These are phyloP conservation scores for Willowsia nigromaculata DNA, from an alignment of 2,888 invertebrate species.

Conservation along the genomic window DNA sequence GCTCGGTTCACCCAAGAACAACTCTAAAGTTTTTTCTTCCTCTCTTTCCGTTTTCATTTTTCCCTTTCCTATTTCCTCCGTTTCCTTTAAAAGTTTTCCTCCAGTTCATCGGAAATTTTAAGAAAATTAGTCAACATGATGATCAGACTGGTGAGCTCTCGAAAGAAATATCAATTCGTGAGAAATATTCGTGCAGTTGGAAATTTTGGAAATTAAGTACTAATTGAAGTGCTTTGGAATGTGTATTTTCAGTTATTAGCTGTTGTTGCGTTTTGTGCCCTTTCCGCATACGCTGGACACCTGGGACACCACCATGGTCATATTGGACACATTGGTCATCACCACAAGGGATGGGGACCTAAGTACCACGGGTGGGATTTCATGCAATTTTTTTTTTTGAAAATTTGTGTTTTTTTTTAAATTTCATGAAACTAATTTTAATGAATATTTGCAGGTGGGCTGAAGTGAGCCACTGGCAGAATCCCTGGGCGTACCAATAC, in stretches of 20 bases:
- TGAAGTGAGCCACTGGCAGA: constrained; percentile 70
- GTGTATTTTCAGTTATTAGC: constrained; percentile 50
- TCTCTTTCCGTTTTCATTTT: not conserved
- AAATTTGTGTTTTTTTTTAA: not conserved
- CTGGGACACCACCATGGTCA: constrained; percentile 52
- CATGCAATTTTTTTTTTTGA: not conserved
- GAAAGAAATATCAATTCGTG: not conserved
- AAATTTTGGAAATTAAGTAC: not conserved
- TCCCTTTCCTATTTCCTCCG: not conserved
- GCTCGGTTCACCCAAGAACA: not conserved
- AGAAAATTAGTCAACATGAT: no score
- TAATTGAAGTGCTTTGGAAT: not conserved
- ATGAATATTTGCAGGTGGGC: constrained; percentile 49
- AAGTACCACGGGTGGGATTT: constrained; percentile 62
- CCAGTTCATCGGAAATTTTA: no score
- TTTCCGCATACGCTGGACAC: constrained; percentile 54
- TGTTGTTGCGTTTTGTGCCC: constrained; percentile 24
- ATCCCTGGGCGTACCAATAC: constrained; percentile 74
- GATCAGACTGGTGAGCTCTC: not conserved
- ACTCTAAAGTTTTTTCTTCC: not conserved
- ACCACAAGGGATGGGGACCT: constrained; percentile 68
- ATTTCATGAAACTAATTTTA: not conserved
- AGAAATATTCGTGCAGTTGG: no score
- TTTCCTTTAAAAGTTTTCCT: not conserved
- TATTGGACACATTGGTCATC: constrained; percentile 38